These are phyloP conservation scores for Argynnis bischoffii DNA, from an alignment of 2,888 invertebrate species.

Conservation along the genomic window DNA sequence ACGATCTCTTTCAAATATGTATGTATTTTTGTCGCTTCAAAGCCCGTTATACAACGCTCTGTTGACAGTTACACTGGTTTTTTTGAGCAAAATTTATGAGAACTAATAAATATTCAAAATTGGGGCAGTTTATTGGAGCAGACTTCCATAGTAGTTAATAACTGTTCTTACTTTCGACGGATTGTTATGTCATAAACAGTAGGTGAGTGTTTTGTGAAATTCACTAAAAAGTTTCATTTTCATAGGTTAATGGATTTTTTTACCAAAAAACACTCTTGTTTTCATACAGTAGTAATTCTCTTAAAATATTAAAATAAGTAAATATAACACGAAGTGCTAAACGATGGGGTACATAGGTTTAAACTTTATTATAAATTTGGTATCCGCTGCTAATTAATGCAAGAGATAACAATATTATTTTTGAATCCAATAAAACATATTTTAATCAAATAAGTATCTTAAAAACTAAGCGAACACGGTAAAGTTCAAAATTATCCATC, in stretches of 20 bases:
- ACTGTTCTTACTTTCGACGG: constrained; percentile 75
- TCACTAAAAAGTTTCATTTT: constrained; percentile 67
- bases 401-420: too few species aligned
- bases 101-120: constrained; percentile 76
- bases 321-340: background rate
- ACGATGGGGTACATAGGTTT: too few species aligned
- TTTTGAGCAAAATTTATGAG: constrained; percentile 63
- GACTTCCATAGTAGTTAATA: constrained; percentile 76
- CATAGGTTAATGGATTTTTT: constrained; percentile 48
- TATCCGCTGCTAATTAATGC: too few species aligned
- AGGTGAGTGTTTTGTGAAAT: constrained; percentile 52
- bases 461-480: too few species aligned
- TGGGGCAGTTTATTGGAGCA: constrained; percentile 74
- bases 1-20: constrained; percentile 53
- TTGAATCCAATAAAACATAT: too few species aligned
- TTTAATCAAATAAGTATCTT: too few species aligned
- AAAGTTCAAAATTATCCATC: background rate
- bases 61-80: constrained; percentile 65
- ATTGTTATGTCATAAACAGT: constrained; percentile 56
- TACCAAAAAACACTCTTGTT: constrained; percentile 17
- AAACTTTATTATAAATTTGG: too few species aligned
- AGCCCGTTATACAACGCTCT: constrained; percentile 70
- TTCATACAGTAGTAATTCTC: background rate
- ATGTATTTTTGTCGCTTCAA: constrained; percentile 65
- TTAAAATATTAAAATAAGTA: background rate